These are phyloP conservation scores for Cistogaster globosa DNA, from an alignment of 2,888 invertebrate species.

Conservation along the genomic window DNA sequence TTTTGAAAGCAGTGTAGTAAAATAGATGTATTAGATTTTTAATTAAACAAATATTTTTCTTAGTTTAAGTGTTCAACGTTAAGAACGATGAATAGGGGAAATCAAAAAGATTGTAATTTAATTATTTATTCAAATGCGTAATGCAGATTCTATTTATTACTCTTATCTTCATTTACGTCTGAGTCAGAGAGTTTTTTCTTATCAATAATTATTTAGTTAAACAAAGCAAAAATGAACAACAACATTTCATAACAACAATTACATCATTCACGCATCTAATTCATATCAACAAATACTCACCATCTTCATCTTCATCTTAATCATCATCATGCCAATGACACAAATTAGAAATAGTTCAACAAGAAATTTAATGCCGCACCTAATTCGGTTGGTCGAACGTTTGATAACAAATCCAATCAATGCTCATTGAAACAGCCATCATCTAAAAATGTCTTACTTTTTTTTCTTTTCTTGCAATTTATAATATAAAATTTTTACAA, in stretches of 20 bases:
- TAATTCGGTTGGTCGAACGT: background rate
- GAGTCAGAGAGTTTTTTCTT: slow-evolving; percentile 30
- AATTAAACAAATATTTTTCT: too few species aligned
- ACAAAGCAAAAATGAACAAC: slow-evolving; percentile 44
- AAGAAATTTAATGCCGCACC: background rate
- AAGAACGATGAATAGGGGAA: too few species aligned
- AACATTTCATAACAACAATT: slow-evolving; percentile 27
- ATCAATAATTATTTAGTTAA: slow-evolving; percentile 39
- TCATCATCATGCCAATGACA: slow-evolving; percentile 62
- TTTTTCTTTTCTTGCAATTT: background rate
- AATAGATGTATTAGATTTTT: too few species aligned
- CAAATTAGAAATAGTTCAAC: slow-evolving; percentile 15
- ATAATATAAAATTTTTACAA: too few species aligned
- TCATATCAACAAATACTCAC: slow-evolving; percentile 26
- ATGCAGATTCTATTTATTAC: background rate
- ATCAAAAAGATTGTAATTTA: too few species aligned
- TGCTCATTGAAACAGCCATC: background rate
- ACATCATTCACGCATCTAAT: slow-evolving; percentile 33
- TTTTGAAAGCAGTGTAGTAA: too few species aligned
- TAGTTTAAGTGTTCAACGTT: too few species aligned
- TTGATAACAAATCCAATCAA: slow-evolving; percentile 23
- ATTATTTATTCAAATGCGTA: background rate
- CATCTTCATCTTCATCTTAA: slow-evolving; percentile 9
- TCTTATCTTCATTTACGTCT: slow-evolving; percentile 3
- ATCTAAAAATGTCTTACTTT: background rate